phyloP scores from a whole-genome alignment of 1,140 invertebrate genomes.

The Sycophaga agraensis region DNA sequence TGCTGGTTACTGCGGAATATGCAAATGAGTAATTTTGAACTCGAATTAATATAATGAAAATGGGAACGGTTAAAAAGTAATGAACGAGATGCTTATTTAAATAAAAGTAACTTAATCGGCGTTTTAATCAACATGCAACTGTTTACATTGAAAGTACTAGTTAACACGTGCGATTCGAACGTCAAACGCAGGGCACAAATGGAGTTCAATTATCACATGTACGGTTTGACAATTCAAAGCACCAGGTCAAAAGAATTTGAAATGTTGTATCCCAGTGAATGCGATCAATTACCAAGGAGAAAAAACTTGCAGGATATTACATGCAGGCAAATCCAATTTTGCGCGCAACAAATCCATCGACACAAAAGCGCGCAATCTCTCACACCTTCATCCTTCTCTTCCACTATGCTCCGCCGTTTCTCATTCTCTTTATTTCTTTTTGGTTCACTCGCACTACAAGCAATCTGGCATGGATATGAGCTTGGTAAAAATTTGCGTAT shows the following conservation, averaged over 20 bases:
- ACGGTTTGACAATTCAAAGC: no score
- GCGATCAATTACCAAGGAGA: not conserved
- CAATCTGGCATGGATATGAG: no score
- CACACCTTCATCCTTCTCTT: not conserved
- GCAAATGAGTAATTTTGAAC: no score
- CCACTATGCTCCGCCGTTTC: not conserved
- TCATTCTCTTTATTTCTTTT: no score
- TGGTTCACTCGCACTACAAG: no score
- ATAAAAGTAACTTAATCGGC: not conserved
- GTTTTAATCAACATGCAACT: conserved; percentile 1
- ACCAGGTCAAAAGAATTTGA: conserved; percentile 6
- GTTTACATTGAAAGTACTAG: not conserved
- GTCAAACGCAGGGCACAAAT: not conserved
- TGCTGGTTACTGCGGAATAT: no score
- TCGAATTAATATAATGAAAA: no score
- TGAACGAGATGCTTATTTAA: not conserved
- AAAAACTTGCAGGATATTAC: not conserved
- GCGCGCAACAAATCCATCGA: conserved; percentile 2
- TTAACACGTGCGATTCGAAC: not conserved
- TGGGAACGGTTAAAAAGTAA: no score
- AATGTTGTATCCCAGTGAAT: no score
- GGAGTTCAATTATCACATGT: no score
- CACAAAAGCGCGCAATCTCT: conserved; percentile 1
- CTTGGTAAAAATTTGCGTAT: no score
- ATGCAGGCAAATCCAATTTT: conserved; percentile 9